Evolutionary conservation across 92 coral and sea anemone genomes (phyloP).

Genomic region (Chrysogorgia sp.): DNA sequence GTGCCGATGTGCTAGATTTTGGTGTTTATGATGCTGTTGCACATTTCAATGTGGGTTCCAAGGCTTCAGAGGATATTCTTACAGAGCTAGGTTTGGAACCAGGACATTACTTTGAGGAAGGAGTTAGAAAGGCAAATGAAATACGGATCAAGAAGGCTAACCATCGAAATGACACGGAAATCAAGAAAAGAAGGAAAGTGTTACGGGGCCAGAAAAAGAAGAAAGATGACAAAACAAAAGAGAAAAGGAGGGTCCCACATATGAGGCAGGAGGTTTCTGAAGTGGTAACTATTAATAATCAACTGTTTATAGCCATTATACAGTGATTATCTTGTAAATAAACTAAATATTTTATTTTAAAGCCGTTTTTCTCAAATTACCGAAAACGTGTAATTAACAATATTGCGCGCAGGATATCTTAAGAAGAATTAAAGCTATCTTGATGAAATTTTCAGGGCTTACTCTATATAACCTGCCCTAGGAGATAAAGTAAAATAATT

Average conservation of each 20-base stretch:
- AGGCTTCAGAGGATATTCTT: too few species aligned
- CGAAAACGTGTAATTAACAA: not conserved
- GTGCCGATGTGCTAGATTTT: too few species aligned
- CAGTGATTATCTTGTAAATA: not conserved
- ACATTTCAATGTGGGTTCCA: too few species aligned
- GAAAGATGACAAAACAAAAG: not conserved
- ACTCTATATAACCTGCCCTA: not conserved
- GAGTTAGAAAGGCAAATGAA: too few species aligned
- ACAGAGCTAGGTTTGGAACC: too few species aligned
- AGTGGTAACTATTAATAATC: not conserved
- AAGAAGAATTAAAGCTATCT: conserved; percentile 1
- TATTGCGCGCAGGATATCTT: not conserved
- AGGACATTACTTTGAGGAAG: too few species aligned
- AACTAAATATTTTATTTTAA: conserved; percentile 1
- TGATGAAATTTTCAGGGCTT: not conserved
- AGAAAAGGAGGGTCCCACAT: conserved; percentile 8
- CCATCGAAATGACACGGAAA: too few species aligned
- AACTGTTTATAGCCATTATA: not conserved
- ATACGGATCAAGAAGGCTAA: not conserved
- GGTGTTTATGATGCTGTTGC: too few species aligned
- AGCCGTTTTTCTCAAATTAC: not conserved
- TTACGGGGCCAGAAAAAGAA: not conserved
- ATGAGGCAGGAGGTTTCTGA: conserved; percentile 5
- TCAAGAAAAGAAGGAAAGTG: not conserved
- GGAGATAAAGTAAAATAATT: conserved; percentile 1